Conservation (phyloP, 2,113 vertebrate species). For the Triplophysa siluroides region DNA sequence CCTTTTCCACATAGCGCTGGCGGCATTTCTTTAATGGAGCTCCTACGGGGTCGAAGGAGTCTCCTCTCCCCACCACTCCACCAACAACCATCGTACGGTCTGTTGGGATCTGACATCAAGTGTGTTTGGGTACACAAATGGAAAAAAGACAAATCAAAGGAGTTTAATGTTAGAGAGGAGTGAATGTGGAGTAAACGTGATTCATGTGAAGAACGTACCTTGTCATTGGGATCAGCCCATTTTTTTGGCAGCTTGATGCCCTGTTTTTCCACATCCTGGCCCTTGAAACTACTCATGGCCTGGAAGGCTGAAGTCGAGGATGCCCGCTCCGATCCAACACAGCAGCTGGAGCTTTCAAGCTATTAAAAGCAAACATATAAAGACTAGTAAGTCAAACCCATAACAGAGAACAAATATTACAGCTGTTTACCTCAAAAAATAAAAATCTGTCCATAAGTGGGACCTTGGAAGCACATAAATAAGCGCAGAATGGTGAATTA, state of each 20-base stretch:
- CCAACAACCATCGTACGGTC: constrained; percentile 57
- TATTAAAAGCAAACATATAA: constrained; percentile 21
- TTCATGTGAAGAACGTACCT: constrained; percentile 35
- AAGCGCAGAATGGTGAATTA: neutral
- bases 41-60: neutral
- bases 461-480: too few species aligned
- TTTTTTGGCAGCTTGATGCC: constrained; percentile 58
- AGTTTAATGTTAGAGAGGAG: neutral
- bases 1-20: constrained; percentile 86
- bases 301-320: constrained; percentile 39
- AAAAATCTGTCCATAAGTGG: constrained; percentile 1
- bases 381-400: neutral
- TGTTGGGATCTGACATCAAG: constrained; percentile 53
- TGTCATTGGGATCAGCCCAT: constrained; percentile 53
- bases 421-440: neutral
- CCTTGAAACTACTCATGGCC: constrained; percentile 58
- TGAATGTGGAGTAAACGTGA: too few species aligned
- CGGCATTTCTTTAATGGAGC: constrained; percentile 61
- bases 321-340: constrained; percentile 18
- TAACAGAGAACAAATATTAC: neutral
- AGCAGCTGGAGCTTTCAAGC: constrained; percentile 43
- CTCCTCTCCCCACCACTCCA: constrained; percentile 10
- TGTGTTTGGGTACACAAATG: neutral
- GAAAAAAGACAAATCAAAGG: neutral
- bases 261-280: constrained; percentile 62